Evolutionary conservation across 1,140 invertebrate species (phyloP).

Genomic region (Drosophila carrolli): DNA sequence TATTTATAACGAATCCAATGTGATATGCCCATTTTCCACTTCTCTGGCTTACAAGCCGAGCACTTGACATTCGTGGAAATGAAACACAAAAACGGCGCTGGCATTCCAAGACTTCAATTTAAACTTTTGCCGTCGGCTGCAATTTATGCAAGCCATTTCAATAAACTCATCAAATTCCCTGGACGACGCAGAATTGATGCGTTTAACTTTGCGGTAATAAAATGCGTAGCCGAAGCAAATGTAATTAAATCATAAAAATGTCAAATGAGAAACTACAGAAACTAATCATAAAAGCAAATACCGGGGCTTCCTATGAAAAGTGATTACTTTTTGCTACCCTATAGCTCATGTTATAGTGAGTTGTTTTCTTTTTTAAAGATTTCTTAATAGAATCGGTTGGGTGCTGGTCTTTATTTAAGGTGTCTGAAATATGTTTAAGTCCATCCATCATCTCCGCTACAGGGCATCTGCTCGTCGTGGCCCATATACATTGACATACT

Average conservation of each 20-base stretch:
- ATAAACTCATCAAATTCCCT: slow-evolving; percentile 62
- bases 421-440: background rate
- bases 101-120: slow-evolving; percentile 44
- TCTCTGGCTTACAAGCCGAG: slow-evolving; percentile 23
- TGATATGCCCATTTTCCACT: slow-evolving; percentile 70
- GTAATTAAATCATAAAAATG: slow-evolving; percentile 57
- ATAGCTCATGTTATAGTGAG: background rate
- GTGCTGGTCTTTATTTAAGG: background rate
- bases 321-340: slow-evolving; percentile 43
- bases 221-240: slow-evolving; percentile 27
- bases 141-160: slow-evolving; percentile 62
- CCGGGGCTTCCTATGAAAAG: slow-evolving; percentile 35
- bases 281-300: slow-evolving; percentile 61
- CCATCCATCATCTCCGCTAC: slow-evolving; percentile 10
- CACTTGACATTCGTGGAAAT: slow-evolving; percentile 40
- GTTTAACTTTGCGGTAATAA: slow-evolving; percentile 60
- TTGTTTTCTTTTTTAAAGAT: background rate
- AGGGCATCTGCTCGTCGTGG: slow-evolving; percentile 28
- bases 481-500: slow-evolving; percentile 8
- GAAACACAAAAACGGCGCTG: slow-evolving; percentile 20
- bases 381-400: background rate
- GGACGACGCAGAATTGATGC: slow-evolving; percentile 41
- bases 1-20: slow-evolving; percentile 79
- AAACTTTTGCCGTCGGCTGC: slow-evolving; percentile 30
- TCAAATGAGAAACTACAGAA: slow-evolving; percentile 48